These are phyloP conservation scores for Hyperoplus lanceolatus DNA, from an alignment of 2,797 vertebrate genomes.

Conservation along the genomic window DNA sequence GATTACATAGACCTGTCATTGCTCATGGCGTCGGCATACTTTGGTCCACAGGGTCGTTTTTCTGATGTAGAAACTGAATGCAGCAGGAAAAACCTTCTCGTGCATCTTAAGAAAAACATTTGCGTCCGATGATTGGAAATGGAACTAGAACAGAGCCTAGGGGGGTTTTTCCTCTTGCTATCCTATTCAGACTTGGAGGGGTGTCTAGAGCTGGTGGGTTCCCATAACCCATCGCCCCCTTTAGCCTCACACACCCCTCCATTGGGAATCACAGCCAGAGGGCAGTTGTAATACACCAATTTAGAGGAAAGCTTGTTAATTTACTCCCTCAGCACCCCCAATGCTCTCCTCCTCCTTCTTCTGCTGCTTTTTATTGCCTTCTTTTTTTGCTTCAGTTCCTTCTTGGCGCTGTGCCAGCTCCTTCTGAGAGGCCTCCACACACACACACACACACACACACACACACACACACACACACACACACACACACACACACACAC, in stretches of 20 bases:
- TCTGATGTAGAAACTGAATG: constrained; percentile 34
- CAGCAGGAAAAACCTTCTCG: not conserved
- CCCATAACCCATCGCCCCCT: constrained; percentile 69
- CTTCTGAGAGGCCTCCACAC: constrained; percentile 47
- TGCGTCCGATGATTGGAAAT: constrained; percentile 57
- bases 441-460: no score
- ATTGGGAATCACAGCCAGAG: constrained; percentile 77
- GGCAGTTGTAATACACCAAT: constrained; percentile 81
- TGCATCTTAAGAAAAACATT: constrained; percentile 24
- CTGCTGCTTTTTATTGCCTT: constrained; percentile 63
- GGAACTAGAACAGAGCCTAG: constrained; percentile 68
- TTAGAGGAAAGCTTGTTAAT: constrained; percentile 81
- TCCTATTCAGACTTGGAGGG: constrained; percentile 60
- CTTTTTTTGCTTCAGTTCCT: constrained; percentile 72
- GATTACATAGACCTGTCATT: not conserved
- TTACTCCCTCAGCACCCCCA: constrained; percentile 56
- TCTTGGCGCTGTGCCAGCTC: constrained; percentile 62
- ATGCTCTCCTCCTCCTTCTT: constrained; percentile 23
- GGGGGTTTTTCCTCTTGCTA: constrained; percentile 48
- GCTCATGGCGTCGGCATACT: not conserved
- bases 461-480: no score
- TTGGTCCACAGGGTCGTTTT: constrained; percentile 15
- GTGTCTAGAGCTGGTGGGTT: constrained; percentile 66
- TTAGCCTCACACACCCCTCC: constrained; percentile 61
- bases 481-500: no score